Percentiles rank a stretch among this genome's conserved stretches.
Conservation (phyloP, 2,797 vertebrate genomes). For the Coendou prehensilis region DNA sequence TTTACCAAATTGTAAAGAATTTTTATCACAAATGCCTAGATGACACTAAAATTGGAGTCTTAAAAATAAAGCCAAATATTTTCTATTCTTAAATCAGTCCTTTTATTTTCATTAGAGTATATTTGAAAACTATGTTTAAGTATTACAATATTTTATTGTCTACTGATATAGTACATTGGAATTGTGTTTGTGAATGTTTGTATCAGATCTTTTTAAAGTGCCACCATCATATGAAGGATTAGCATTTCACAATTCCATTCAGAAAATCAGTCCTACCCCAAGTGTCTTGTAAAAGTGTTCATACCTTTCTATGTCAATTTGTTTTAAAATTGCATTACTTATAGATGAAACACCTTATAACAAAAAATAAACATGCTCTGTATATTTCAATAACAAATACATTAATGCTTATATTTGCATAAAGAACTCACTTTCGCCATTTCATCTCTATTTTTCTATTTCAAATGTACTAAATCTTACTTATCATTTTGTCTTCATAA, state of each 20-base stretch:
- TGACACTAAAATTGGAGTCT: slow-evolving; percentile 27
- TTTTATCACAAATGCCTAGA: not conserved
- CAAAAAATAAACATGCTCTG: not conserved
- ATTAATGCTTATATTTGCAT: not conserved
- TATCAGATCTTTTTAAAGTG: not conserved
- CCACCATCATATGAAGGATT: not conserved
- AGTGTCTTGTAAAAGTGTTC: not conserved
- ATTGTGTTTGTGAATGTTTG: not conserved
- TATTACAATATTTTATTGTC: not conserved
- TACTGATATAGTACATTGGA: not conserved
- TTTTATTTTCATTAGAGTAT: slow-evolving; percentile 6
- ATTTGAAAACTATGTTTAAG: slow-evolving; percentile 21
- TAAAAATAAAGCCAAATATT: slow-evolving; percentile 48
- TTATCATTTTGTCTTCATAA: slow-evolving; percentile 14
- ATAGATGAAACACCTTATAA: not conserved
- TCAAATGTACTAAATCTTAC: not conserved
- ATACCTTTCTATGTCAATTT: not conserved
- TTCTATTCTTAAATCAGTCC: not conserved
- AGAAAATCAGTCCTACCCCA: not conserved
- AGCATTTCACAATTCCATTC: not conserved
- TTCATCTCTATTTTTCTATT: not conserved
- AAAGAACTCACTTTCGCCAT: not conserved
- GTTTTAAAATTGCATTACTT: slow-evolving; percentile 1
- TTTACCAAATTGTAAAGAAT: slow-evolving; percentile 59
- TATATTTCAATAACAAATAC: not conserved